These are phyloP conservation scores for Corythornis vintsioides DNA, from an alignment of 2,113 vertebrate species.

Conservation along the genomic window DNA sequence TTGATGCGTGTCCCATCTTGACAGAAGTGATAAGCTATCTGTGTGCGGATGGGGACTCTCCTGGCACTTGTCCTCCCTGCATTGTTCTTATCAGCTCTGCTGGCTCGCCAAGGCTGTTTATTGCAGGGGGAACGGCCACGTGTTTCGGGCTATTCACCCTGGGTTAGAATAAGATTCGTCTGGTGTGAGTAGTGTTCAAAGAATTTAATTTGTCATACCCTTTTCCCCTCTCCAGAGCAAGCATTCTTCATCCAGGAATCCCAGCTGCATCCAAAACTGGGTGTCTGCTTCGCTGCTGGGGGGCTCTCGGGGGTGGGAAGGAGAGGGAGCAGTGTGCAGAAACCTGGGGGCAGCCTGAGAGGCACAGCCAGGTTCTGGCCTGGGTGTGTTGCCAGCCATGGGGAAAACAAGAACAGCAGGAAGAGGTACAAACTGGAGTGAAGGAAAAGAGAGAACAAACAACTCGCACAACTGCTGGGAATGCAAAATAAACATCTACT, in stretches of 20 bases:
- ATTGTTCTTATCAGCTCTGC: conserved; percentile 37
- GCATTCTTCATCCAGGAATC: neutral
- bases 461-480: neutral
- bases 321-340: neutral
- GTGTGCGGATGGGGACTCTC: neutral
- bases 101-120: neutral
- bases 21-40: conserved; percentile 49
- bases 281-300: neutral
- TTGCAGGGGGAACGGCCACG: neutral
- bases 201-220: neutral
- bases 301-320: rapidly evolving
- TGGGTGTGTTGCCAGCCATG: neutral
- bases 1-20: conserved; percentile 29
- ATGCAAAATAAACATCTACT: neutral
- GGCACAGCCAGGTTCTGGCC: neutral
- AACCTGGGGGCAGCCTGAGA: neutral
- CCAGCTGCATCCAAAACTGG: neutral
- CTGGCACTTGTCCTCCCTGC: neutral
- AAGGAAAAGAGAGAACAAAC: neutral
- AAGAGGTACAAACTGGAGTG: neutral
- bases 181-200: neutral
- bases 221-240: neutral
- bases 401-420: neutral
- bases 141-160: neutral
- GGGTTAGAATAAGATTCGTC: neutral